A percentile compares a stretch with the other conserved stretches of the same genome.
Conservation (phyloP, 2,888 invertebrate species). For the Salticus scenicus region DNA sequence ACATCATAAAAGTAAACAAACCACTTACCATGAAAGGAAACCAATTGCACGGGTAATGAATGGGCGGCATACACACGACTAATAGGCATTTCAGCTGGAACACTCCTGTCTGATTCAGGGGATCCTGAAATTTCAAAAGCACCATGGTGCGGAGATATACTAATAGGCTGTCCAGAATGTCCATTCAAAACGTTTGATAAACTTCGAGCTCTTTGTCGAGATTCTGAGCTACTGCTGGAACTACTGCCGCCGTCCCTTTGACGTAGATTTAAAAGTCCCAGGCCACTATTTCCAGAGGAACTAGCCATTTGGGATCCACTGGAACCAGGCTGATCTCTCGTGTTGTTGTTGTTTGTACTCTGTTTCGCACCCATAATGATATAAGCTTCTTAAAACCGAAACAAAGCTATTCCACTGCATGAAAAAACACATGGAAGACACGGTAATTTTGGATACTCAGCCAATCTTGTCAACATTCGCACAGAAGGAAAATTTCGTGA, state of each 20-base stretch:
- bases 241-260: constrained; percentile 59
- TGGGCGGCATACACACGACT: constrained; percentile 80
- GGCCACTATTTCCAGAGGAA: constrained; percentile 52
- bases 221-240: constrained; percentile 56
- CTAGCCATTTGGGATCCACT: constrained; percentile 64
- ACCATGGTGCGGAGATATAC: constrained; percentile 65
- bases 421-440: constrained; percentile 67
- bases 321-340: constrained; percentile 39
- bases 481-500: not conserved
- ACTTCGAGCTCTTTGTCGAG: constrained; percentile 71
- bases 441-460: constrained; percentile 23
- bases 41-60: constrained; percentile 92
- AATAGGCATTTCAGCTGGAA: constrained; percentile 68
- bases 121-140: constrained; percentile 69
- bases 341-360: constrained; percentile 67
- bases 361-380: constrained; percentile 67
- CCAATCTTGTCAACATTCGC: constrained; percentile 55
- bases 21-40: constrained; percentile 92
- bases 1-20: too few relatives aligned
- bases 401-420: constrained; percentile 54
- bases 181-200: constrained; percentile 71
- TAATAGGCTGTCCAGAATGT: constrained; percentile 70
- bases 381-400: constrained; percentile 50
- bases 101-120: constrained; percentile 67
- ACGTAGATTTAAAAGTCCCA: constrained; percentile 54